These are phyloP conservation scores for Listrodromus nycthemerus DNA, from an alignment of 2,888 invertebrate species.

Conservation along the genomic window DNA sequence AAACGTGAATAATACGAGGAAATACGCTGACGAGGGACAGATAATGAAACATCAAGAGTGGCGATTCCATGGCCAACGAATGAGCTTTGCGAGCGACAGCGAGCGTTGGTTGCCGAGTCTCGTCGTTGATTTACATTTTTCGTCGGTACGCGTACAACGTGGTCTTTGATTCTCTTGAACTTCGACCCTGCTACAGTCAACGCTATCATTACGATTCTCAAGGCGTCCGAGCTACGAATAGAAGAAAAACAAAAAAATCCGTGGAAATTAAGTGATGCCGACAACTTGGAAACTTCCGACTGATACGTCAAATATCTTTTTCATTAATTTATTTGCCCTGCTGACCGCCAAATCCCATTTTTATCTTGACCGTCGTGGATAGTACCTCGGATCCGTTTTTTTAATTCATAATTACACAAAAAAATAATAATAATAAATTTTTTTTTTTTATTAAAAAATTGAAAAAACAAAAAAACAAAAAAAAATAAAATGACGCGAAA, in stretches of 20 bases:
- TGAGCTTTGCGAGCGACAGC: neutral
- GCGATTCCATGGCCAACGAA: neutral
- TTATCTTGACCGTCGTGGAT: constrained; percentile 39
- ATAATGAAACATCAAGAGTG: constrained; percentile 1
- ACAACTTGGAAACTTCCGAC: neutral
- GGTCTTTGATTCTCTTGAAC: constrained; percentile 25
- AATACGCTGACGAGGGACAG: constrained; percentile 7
- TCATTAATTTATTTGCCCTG: constrained; percentile 12
- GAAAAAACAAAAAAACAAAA: too few relatives aligned
- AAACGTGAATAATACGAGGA: neutral
- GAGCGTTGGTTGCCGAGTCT: constrained; percentile 9
- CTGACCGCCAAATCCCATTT: constrained; percentile 55
- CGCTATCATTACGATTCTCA: constrained; percentile 7
- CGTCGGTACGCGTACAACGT: neutral
- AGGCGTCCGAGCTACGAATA: constrained; percentile 37
- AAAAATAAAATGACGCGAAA: neutral
- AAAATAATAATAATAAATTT: too few relatives aligned
- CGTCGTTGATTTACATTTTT: constrained; percentile 1
- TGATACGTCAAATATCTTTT: too few relatives aligned
- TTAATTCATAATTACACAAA: neutral
- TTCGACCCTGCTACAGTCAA: constrained; percentile 28
- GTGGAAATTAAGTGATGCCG: neutral
- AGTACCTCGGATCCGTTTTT: neutral
- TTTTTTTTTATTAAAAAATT: too few relatives aligned
- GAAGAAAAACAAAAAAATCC: neutral